Conservation (phyloP, 2,888 invertebrate genomes). For the Ganaspis brasiliensis region DNA sequence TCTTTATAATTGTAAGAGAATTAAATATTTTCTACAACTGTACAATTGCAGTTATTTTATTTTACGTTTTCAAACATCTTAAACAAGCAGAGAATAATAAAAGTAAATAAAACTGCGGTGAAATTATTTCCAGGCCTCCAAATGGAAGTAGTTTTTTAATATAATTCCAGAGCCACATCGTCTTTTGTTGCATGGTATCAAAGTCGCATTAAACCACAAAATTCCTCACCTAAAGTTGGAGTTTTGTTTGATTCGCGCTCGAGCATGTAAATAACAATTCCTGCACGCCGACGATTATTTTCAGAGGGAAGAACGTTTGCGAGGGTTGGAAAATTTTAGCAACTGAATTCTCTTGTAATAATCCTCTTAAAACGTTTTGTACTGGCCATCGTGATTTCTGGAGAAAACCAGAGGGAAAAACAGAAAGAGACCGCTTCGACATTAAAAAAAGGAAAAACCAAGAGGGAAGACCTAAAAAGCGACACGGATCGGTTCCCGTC, state of each 20-base stretch:
- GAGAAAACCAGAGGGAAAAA: neutral
- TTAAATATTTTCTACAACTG: too few relatives aligned
- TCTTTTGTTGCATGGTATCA: neutral
- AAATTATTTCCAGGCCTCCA: neutral
- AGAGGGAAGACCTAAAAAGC: conserved; percentile 33
- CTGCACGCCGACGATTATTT: conserved; percentile 28
- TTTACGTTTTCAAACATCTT: neutral
- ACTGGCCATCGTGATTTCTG: conserved; percentile 24
- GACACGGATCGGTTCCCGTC: conserved; percentile 60
- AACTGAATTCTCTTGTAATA: conserved; percentile 13
- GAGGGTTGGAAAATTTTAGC: conserved; percentile 7
- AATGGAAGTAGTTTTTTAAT: neutral
- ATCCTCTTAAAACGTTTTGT: conserved; percentile 36
- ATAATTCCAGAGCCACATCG: neutral
- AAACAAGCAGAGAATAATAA: neutral
- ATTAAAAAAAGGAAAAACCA: conserved; percentile 1
- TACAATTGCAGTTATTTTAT: too few relatives aligned
- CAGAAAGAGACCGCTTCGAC: neutral
- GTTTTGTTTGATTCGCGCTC: conserved; percentile 13
- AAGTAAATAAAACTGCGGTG: neutral
- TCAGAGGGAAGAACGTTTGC: neutral
- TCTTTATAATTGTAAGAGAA: too few relatives aligned
- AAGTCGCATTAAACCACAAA: conserved; percentile 27
- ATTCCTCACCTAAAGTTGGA: conserved; percentile 30
- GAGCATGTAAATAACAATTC: conserved; percentile 35